Evolutionary conservation across 1,140 invertebrate genomes (phyloP).

Genomic region (Acromyrmex charruanus): DNA sequence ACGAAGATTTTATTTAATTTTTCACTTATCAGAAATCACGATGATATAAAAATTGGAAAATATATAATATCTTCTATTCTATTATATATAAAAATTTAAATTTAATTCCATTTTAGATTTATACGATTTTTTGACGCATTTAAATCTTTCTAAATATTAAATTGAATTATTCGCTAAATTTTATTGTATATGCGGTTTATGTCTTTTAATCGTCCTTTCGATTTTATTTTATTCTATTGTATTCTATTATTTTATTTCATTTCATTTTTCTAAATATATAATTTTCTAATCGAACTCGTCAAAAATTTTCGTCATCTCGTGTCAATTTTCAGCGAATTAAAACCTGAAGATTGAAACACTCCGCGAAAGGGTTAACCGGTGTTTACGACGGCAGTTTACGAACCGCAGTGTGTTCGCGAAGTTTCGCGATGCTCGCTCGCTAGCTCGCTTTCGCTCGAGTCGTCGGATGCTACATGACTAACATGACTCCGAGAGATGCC

Average conservation of each 20-base stretch:
- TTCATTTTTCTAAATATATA: too few relatives aligned
- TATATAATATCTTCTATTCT: neutral
- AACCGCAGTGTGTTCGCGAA: neutral
- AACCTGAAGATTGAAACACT: conserved; percentile 28
- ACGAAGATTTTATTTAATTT: conserved; percentile 20
- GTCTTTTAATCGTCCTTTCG: neutral
- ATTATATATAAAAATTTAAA: neutral
- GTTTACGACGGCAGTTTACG: conserved; percentile 25
- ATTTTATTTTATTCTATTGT: neutral
- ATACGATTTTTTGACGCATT: neutral
- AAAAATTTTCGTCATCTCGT: neutral
- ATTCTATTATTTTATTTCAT: neutral
- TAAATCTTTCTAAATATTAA: neutral
- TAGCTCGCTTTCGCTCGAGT: neutral
- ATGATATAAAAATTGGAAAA: neutral
- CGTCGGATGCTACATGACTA: conserved; percentile 56
- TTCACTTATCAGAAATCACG: neutral
- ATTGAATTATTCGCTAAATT: neutral
- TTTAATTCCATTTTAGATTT: neutral
- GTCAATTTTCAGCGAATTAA: neutral
- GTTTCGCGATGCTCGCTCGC: conserved; percentile 45
- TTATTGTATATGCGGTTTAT: neutral
- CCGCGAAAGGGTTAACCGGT: conserved; percentile 46
- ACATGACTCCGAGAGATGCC: conserved; percentile 55
- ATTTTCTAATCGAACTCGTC: neutral